Evolutionary conservation across 2,113 vertebrate species (phyloP).

Genomic region (Malurus cyaneus): DNA sequence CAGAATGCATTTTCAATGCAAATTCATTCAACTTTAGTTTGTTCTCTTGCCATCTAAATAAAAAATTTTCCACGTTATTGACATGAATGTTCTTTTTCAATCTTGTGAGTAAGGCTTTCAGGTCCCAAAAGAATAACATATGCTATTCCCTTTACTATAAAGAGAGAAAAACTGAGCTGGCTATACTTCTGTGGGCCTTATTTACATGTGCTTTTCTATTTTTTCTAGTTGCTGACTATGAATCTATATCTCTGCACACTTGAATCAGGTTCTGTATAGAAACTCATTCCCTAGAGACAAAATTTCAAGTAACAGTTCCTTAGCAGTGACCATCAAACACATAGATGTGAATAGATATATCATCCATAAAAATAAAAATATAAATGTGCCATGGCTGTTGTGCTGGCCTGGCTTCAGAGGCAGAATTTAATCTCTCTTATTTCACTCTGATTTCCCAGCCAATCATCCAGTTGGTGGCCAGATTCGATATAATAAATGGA

Average conservation of each 20-base stretch:
- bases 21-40: not conserved
- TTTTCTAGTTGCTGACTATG: not conserved
- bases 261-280: not conserved
- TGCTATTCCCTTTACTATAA: not conserved
- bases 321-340: not conserved
- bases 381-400: not conserved
- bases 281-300: not conserved
- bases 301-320: not conserved
- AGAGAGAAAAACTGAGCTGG: not conserved
- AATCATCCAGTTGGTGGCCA: not conserved
- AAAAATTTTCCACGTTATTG: not conserved
- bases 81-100: not conserved
- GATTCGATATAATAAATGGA: not conserved
- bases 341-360: not conserved
- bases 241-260: not conserved
- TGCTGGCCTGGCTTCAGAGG: not conserved
- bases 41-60: not conserved
- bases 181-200: not conserved
- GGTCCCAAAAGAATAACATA: not conserved
- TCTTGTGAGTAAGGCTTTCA: not conserved
- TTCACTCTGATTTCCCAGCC: not conserved
- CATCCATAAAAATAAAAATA: not conserved
- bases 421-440: not conserved
- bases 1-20: not conserved
- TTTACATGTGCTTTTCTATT: not conserved